phyloP scores from a whole-genome alignment of 2,888 invertebrate genomes.

The Melitaea athalia region DNA sequence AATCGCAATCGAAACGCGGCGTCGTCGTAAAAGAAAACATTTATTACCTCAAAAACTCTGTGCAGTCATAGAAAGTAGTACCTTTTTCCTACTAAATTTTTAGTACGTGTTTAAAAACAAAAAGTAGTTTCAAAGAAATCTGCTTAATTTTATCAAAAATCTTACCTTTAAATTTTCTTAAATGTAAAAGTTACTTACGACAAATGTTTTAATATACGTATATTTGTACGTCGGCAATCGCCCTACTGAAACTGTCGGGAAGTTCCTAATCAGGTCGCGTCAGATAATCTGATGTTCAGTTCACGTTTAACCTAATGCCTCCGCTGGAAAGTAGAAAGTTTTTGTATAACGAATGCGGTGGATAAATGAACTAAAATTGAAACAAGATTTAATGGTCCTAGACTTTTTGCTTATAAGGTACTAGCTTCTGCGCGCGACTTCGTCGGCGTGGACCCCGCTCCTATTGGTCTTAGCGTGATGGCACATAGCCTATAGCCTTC shows the following conservation, averaged over 20 bases:
- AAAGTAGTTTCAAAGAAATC: too few relatives aligned
- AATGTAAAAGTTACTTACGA: not conserved
- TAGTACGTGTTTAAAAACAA: too few relatives aligned
- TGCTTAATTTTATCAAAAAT: not conserved
- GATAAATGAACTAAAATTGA: not conserved
- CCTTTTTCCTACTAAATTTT: too few relatives aligned
- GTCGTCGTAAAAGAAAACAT: too few relatives aligned
- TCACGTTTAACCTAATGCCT: slow-evolving; percentile 29
- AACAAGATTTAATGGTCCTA: not conserved
- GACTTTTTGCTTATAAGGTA: not conserved
- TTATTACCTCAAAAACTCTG: too few relatives aligned
- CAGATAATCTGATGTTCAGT: slow-evolving; percentile 26
- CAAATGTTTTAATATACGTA: slow-evolving; percentile 13
- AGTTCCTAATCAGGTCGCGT: slow-evolving; percentile 28
- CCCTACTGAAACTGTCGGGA: slow-evolving; percentile 20
- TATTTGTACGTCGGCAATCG: slow-evolving; percentile 19
- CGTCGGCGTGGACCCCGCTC: too few relatives aligned
- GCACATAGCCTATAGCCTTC: too few relatives aligned
- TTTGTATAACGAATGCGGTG: slow-evolving; percentile 16
- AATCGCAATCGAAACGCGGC: too few relatives aligned
- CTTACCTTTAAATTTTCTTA: not conserved
- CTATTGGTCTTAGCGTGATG: too few relatives aligned
- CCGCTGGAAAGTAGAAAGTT: slow-evolving; percentile 28
- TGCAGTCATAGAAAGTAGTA: too few relatives aligned
- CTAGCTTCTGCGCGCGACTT: too few relatives aligned